Conservation (phyloP, 1,140 invertebrate genomes). For the Euwallacea similis region DNA sequence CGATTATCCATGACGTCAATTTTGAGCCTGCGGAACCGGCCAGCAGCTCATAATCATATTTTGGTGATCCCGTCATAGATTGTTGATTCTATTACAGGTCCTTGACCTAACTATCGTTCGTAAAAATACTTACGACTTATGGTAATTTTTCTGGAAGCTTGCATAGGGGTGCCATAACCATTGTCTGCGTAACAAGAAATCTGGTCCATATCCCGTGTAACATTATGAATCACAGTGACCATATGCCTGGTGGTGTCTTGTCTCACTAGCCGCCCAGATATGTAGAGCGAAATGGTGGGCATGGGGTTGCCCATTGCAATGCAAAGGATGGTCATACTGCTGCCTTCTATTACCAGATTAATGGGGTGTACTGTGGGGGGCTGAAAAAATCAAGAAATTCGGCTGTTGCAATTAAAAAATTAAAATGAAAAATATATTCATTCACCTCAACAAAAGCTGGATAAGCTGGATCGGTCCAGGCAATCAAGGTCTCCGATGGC, state of each 20-base stretch:
- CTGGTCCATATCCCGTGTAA: constrained; percentile 78
- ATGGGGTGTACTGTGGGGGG: constrained; percentile 79
- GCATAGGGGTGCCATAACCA: constrained; percentile 80
- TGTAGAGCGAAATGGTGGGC: constrained; percentile 78
- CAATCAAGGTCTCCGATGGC: constrained; percentile 76
- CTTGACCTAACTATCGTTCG: neutral
- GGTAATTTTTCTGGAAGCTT: constrained; percentile 72
- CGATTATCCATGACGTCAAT: neutral
- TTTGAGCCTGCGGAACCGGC: neutral
- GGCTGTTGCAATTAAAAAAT: neutral
- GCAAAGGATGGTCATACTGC: constrained; percentile 80
- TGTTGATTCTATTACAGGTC: no score
- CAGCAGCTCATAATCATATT: neutral
- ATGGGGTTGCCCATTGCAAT: constrained; percentile 80
- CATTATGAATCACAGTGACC: constrained; percentile 79
- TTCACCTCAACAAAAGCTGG: constrained; percentile 79
- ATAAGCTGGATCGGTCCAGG: constrained; percentile 84
- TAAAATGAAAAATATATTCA: neutral
- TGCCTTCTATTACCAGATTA: constrained; percentile 77
- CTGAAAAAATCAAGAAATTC: constrained; percentile 54
- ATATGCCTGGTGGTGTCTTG: constrained; percentile 78
- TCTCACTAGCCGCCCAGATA: constrained; percentile 71
- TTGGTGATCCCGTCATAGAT: no score
- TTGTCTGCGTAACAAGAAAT: constrained; percentile 85
- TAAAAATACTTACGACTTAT: constrained; percentile 72